Evolutionary conservation across 2,888 invertebrate genomes (phyloP), one percentile per base, ranked within the genome.

Genomic region (Timema podura): DNA sequence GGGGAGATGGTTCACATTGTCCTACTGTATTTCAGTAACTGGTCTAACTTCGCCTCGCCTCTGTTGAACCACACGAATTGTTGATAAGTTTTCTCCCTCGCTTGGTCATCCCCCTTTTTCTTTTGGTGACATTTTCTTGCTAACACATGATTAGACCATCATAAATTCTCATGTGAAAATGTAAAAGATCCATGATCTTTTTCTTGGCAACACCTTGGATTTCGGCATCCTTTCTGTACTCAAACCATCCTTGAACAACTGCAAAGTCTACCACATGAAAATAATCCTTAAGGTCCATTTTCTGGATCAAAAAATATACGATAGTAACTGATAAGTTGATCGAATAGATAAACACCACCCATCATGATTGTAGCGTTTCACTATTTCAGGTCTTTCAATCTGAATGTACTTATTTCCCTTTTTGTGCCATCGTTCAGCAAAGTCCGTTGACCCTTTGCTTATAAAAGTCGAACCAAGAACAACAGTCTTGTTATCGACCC

Each of bases 291-390:
- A 65, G 51, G 71, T 74, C 74, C 73, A 74, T 69, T 75, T 75
- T 70, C 57, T 70, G 10, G 73, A 73, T 68, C 69, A 47, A 74
- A 74, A 57, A 59, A 71, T 75, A 30, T 30, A 30, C 30, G 30
- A 30, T 30, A 75, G 49, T 74, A 61, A 45, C 73, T 30, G 74
- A 73, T 8, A 11, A 15, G 8, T 3, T 46, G 65, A 65, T 65
- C 65, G 9, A 65, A 47, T n/a, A 45, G 8, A 65, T 65, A 46
- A 65, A 65, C 65, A 9, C 48, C n/a, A 8, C 65, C 46, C 65
- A 45, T 65, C 69, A 70, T 73, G 71, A 72, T 78, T 78, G 66
- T 77, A 77, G 11, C 71, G 54, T 68, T 69, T 68, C 13, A 78
- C 73, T 66, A 76, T 69, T 69, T 75, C 73, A 48, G 77, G 76